Conservation (phyloP, 2,113 vertebrate genomes). For the Psettodes erumei region DNA sequence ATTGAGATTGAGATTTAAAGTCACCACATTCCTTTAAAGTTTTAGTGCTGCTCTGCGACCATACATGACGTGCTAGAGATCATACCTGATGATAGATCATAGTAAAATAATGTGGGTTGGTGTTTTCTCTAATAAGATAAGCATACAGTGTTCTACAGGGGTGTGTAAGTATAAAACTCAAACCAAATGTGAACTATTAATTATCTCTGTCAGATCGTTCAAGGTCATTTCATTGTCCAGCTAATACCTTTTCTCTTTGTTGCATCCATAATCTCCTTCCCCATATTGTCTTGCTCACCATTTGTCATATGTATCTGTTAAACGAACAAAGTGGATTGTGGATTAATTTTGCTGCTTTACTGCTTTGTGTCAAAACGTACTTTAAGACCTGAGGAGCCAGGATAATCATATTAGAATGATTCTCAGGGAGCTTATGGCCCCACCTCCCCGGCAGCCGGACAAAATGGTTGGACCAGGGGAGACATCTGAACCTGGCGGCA, state of each 20-base stretch:
- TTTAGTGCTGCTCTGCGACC: background rate
- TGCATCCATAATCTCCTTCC: background rate
- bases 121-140: constrained; percentile 3
- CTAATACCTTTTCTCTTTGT: background rate
- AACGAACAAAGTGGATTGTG: constrained; percentile 34
- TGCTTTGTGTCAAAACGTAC: constrained; percentile 49
- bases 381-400: constrained; percentile 27
- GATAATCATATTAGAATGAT: constrained; percentile 67
- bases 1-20: constrained; percentile 70
- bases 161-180: background rate
- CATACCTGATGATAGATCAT: constrained; percentile 23
- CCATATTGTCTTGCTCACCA: background rate
- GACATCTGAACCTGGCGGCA: constrained; percentile 46
- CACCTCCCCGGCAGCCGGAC: constrained; percentile 21
- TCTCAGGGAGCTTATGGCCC: constrained; percentile 52
- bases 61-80: constrained; percentile 1
- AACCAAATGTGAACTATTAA: background rate
- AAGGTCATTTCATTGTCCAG: constrained; percentile 5
- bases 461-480: constrained; percentile 19
- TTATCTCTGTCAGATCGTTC: background rate
- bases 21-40: constrained; percentile 41
- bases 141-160: background rate
- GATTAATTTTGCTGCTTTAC: constrained; percentile 47
- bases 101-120: background rate
- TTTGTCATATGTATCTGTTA: constrained; percentile 19